Percentiles rank a stretch among this genome's conserved stretches.
Evolutionary conservation across 2,797 vertebrate species (phyloP).

Genomic region (Phataginus tetradactyla): DNA sequence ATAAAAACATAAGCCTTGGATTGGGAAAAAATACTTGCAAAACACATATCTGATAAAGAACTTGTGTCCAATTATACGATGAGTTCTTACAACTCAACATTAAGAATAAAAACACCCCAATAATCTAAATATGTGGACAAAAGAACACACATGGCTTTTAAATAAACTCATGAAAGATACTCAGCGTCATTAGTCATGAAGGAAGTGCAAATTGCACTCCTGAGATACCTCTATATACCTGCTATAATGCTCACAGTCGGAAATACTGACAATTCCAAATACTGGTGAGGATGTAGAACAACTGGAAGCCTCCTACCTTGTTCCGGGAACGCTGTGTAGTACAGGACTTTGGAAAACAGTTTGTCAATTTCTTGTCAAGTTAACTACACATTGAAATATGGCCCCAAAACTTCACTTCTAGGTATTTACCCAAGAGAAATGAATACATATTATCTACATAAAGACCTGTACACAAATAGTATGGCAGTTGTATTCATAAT

Average conservation of each 20-base stretch:
- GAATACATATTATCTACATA: background rate
- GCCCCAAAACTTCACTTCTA: background rate
- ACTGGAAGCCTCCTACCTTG: background rate
- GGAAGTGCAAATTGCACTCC: slow-evolving; percentile 4
- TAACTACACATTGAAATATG: background rate
- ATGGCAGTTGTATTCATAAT: background rate
- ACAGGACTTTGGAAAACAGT: background rate
- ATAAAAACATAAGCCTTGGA: background rate
- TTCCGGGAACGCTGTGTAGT: background rate
- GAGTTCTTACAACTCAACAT: background rate
- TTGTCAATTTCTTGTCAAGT: background rate
- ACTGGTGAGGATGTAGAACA: background rate
- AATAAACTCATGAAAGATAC: background rate
- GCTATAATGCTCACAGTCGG: background rate
- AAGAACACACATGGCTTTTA: background rate
- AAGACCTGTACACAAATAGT: background rate
- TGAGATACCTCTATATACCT: background rate
- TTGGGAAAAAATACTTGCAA: background rate
- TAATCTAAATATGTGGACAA: background rate
- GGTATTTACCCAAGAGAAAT: background rate
- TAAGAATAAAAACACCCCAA: background rate
- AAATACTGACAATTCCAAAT: slow-evolving; percentile 27
- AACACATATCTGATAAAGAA: background rate
- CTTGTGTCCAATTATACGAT: background rate
- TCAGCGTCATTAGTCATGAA: background rate